A percentile compares a stretch with the other conserved stretches of the same genome.
phyloP scores from a whole-genome alignment of 2,797 vertebrate species.

The Helostoma temminkii region DNA sequence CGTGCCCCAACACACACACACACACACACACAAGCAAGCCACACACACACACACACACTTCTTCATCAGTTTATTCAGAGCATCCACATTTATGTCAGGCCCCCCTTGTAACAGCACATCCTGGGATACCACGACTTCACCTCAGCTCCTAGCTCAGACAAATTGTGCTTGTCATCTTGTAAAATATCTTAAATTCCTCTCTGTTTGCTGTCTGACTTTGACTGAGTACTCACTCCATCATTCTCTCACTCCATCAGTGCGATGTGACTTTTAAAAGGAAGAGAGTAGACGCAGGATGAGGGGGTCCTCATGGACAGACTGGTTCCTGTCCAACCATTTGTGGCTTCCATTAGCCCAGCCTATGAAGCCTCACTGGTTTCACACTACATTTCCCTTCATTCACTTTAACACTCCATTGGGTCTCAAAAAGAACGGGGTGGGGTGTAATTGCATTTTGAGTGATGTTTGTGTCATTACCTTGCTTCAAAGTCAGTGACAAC shows the following conservation, averaged over 20 bases:
- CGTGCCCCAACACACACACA: slow-evolving; percentile 33
- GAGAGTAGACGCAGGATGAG: neutral
- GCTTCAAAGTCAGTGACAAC: slow-evolving; percentile 83
- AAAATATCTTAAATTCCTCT: slow-evolving; percentile 53
- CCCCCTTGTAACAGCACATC: slow-evolving; percentile 44
- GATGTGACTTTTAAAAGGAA: slow-evolving; percentile 59
- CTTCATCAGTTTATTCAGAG: slow-evolving; percentile 24
- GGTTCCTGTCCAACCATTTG: slow-evolving; percentile 77
- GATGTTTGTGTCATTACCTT: slow-evolving; percentile 88
- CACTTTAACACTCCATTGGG: slow-evolving; percentile 87
- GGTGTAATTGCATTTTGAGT: slow-evolving; percentile 89
- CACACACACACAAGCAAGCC: slow-evolving; percentile 19
- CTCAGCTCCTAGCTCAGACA: slow-evolving; percentile 33
- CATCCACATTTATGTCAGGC: slow-evolving; percentile 49
- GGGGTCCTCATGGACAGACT: slow-evolving; percentile 24
- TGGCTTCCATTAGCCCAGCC: slow-evolving; percentile 84
- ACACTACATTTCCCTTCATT: slow-evolving; percentile 86
- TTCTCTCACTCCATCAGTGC: slow-evolving; percentile 36
- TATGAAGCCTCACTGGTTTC: slow-evolving; percentile 83
- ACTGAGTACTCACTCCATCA: slow-evolving; percentile 65
- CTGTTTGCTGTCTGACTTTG: slow-evolving; percentile 46
- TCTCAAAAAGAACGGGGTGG: slow-evolving; percentile 82
- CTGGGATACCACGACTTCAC: slow-evolving; percentile 31
- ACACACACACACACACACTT: slow-evolving; percentile 19
- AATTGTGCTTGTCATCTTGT: slow-evolving; percentile 56